A percentile compares a stretch with the other conserved stretches of the same genome.
Conservation (phyloP, 2,888 invertebrate genomes). For the Ornithoptera priamus region DNA sequence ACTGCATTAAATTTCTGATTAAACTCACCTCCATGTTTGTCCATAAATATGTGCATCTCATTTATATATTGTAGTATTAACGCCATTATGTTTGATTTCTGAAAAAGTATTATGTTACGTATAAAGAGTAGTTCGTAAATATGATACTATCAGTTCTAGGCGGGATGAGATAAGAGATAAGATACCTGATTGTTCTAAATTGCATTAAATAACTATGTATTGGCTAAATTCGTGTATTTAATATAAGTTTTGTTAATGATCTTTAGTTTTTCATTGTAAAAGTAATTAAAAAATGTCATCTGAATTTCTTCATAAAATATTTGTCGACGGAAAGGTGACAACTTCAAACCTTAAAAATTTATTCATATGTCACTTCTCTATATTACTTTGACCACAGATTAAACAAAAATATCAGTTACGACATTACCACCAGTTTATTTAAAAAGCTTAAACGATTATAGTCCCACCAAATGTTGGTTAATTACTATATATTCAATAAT, state of each 20-base stretch:
- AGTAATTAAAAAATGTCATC: slow-evolving; percentile 17
- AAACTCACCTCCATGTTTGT: slow-evolving; percentile 90
- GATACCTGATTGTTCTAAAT: slow-evolving; percentile 19
- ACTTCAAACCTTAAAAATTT: neutral
- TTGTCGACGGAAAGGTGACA: slow-evolving; percentile 9
- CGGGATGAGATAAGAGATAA: slow-evolving; percentile 30
- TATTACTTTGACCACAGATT: neutral
- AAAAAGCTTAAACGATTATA: too few relatives aligned
- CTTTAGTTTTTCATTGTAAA: slow-evolving; percentile 11
- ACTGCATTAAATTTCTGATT: neutral
- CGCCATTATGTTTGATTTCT: slow-evolving; percentile 84
- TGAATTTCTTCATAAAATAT: slow-evolving; percentile 25
- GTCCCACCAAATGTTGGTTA: too few relatives aligned
- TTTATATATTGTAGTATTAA: slow-evolving; percentile 89
- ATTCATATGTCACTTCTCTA: slow-evolving; percentile 1
- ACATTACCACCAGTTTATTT: too few relatives aligned
- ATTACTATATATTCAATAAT: too few relatives aligned
- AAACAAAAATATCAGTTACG: neutral
- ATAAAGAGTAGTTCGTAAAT: slow-evolving; percentile 25
- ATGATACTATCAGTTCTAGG: slow-evolving; percentile 29
- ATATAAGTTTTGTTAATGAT: slow-evolving; percentile 20
- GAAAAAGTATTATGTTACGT: slow-evolving; percentile 47
- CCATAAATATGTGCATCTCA: slow-evolving; percentile 88
- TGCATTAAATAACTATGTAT: slow-evolving; percentile 4
- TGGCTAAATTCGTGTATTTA: slow-evolving; percentile 12